These are phyloP conservation scores for Agrotis segetum DNA, from an alignment of 2,888 invertebrate genomes.

Conservation along the genomic window DNA sequence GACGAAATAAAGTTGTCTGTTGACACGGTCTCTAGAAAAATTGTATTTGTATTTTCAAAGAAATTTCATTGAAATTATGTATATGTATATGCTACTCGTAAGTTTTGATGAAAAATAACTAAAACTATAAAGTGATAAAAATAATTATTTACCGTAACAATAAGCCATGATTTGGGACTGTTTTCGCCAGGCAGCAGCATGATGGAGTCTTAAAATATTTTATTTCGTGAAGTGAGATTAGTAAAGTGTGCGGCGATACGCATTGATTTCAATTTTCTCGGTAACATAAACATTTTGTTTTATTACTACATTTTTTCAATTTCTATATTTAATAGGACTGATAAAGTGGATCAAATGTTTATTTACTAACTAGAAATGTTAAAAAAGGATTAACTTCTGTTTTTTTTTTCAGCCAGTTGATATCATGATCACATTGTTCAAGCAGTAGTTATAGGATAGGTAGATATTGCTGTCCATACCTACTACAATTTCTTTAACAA, in stretches of 20 bases:
- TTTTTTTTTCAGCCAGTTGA: background rate
- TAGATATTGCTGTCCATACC: too few relatives aligned
- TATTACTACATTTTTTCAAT: slow-evolving; percentile 48
- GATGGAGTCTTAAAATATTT: slow-evolving; percentile 64
- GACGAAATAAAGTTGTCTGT: background rate
- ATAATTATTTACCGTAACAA: slow-evolving; percentile 70
- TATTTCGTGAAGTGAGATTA: slow-evolving; percentile 50
- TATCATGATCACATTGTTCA: too few relatives aligned
- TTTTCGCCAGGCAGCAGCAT: slow-evolving; percentile 69
- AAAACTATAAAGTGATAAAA: background rate
- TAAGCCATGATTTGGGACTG: slow-evolving; percentile 68
- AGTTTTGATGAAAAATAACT: background rate
- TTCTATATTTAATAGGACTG: slow-evolving; percentile 33
- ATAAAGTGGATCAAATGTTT: background rate
- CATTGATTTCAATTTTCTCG: slow-evolving; percentile 79
- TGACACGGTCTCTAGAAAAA: too few relatives aligned
- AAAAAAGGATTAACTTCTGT: background rate
- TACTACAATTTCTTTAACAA: too few relatives aligned
- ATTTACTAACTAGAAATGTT: too few relatives aligned
- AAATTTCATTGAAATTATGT: too few relatives aligned
- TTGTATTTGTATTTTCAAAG: too few relatives aligned
- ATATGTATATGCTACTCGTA: too few relatives aligned
- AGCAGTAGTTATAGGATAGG: too few relatives aligned
- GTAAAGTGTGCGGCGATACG: slow-evolving; percentile 67
- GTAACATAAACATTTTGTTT: slow-evolving; percentile 67